These are phyloP conservation scores for Agriopis marginaria DNA, from an alignment of 2,888 invertebrate genomes.

Conservation along the genomic window DNA sequence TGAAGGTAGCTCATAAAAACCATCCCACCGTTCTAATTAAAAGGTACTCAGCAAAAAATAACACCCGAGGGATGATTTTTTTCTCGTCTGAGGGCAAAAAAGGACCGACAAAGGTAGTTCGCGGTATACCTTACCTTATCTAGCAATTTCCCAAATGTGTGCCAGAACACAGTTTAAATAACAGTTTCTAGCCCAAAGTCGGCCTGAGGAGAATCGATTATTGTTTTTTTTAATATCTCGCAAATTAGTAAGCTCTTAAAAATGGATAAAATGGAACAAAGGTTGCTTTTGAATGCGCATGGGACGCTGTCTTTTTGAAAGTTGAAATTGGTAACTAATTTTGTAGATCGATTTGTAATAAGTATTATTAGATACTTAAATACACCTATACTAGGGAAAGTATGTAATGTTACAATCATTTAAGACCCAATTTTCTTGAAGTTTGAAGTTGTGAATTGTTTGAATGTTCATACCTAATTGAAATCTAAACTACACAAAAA, in stretches of 20 bases:
- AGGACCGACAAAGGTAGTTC: slow-evolving; percentile 76
- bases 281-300: background rate
- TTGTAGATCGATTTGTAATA: too few relatives aligned
- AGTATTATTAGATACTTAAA: too few relatives aligned
- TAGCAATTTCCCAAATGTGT: slow-evolving; percentile 69
- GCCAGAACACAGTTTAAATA: slow-evolving; percentile 39
- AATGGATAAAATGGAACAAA: slow-evolving; percentile 1
- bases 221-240: slow-evolving; percentile 41
- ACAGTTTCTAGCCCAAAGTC: slow-evolving; percentile 21
- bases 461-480: too few relatives aligned
- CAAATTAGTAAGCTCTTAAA: slow-evolving; percentile 44
- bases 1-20: slow-evolving; percentile 46
- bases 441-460: too few relatives aligned
- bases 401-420: too few relatives aligned
- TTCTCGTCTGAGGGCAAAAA: slow-evolving; percentile 66
- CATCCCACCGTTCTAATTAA: slow-evolving; percentile 73
- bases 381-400: too few relatives aligned
- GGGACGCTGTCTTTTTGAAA: too few relatives aligned
- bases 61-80: slow-evolving; percentile 69
- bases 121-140: slow-evolving; percentile 59
- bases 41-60: slow-evolving; percentile 77
- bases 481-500: too few relatives aligned
- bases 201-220: slow-evolving; percentile 68
- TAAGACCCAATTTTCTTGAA: too few relatives aligned
- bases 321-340: too few relatives aligned